Evolutionary conservation across 2,113 vertebrate species (phyloP).

Genomic region (Apodemus sylvaticus): DNA sequence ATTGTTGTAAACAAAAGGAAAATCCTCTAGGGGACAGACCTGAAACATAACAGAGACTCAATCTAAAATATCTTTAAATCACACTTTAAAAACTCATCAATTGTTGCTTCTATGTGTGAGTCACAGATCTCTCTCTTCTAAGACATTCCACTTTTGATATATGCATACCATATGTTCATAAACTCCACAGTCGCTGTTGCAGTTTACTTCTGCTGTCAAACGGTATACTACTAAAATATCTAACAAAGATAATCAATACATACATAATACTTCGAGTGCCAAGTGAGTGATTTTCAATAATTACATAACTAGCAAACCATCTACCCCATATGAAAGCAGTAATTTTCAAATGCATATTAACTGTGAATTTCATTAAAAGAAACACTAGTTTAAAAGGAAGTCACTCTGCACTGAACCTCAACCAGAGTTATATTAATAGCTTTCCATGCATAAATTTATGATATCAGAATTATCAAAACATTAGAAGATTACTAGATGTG

Average conservation of each 20-base stretch:
- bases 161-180: background rate
- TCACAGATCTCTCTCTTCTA: background rate
- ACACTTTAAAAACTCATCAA: background rate
- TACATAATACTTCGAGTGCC: background rate
- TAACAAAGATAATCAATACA: background rate
- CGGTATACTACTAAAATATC: background rate
- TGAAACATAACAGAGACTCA: background rate
- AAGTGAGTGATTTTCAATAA: background rate
- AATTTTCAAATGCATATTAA: background rate
- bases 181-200: background rate
- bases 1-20: constrained; percentile 18
- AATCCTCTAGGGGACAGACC: background rate
- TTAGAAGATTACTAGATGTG: background rate
- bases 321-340: background rate
- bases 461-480: background rate
- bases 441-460: background rate
- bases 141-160: too few species aligned
- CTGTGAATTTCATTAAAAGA: background rate
- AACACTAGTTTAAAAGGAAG: background rate
- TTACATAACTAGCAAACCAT: background rate
- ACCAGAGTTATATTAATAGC: background rate
- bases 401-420: background rate
- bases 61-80: constrained; percentile 1
- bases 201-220: background rate
- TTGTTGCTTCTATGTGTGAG: background rate